These are phyloP conservation scores for Champsocephalus gunnari DNA, from an alignment of 2,797 vertebrate species.

Conservation along the genomic window DNA sequence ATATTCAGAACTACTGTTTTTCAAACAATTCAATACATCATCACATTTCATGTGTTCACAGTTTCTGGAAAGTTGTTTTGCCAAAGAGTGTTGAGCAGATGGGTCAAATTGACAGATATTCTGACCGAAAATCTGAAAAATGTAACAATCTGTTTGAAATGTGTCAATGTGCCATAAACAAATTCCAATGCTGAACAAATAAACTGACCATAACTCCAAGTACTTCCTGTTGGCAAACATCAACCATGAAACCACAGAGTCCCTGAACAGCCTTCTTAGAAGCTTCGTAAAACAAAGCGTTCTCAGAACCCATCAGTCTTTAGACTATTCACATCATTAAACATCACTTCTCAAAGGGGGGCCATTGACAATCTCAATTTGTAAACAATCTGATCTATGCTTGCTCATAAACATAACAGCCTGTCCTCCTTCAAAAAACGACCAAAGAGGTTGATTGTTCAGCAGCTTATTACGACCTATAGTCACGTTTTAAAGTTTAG, in stretches of 20 bases:
- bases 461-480: no score
- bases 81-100: conserved; percentile 29
- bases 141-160: conserved; percentile 35
- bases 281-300: conserved; percentile 42
- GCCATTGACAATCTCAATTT: background rate
- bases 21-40: conserved; percentile 15
- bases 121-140: conserved; percentile 44
- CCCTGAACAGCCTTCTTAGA: conserved; percentile 49
- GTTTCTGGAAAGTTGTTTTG: conserved; percentile 46
- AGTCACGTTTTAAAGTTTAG: no score
- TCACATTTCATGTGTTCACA: conserved; percentile 40
- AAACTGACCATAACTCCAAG: conserved; percentile 38
- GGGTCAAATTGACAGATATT: conserved; percentile 34
- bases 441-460: no score
- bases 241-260: conserved; percentile 42
- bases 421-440: no score
- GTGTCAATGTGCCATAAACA: conserved; percentile 58
- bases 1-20: background rate
- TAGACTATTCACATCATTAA: conserved; percentile 3
- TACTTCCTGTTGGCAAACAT: conserved; percentile 54
- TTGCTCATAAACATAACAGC: background rate
- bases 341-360: conserved; percentile 16
- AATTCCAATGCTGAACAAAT: conserved; percentile 49
- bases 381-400: background rate
- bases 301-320: conserved; percentile 35